Percentiles rank a stretch among this genome's conserved stretches.
phyloP scores from a whole-genome alignment of 2,113 vertebrate genomes.

The Malaclemys terrapin region DNA sequence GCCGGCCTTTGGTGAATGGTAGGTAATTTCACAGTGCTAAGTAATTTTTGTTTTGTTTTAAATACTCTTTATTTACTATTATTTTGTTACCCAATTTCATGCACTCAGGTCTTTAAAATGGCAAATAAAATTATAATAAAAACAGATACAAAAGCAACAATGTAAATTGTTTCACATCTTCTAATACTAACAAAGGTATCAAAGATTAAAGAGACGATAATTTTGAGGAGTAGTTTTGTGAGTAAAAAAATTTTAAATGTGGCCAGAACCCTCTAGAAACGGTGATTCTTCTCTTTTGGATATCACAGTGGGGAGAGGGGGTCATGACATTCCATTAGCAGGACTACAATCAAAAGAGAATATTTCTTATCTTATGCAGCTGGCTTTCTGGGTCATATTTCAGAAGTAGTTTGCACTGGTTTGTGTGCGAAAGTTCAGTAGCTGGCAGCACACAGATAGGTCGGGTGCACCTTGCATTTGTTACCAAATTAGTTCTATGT shows the following conservation, averaged over 20 bases:
- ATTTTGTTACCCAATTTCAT: background rate
- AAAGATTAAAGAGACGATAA: background rate
- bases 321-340: background rate
- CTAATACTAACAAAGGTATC: background rate
- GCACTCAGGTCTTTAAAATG: background rate
- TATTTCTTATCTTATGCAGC: background rate
- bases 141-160: background rate
- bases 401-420: background rate
- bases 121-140: background rate
- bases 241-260: background rate
- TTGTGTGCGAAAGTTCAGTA: background rate
- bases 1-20: background rate
- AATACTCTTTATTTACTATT: background rate
- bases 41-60: background rate
- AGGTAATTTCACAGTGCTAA: background rate
- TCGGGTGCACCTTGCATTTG: background rate
- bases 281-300: background rate
- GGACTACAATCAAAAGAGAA: background rate
- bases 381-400: background rate
- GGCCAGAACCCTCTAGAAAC: fast-evolving
- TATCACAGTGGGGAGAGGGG: too few relatives aligned
- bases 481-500: background rate
- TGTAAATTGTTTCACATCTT: background rate
- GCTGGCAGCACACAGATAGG: background rate
- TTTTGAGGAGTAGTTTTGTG: background rate